Evolutionary conservation across 2,888 invertebrate species (phyloP), one percentile per base, ranked within the genome.

Genomic region (Lithophane semibrunnea): DNA sequence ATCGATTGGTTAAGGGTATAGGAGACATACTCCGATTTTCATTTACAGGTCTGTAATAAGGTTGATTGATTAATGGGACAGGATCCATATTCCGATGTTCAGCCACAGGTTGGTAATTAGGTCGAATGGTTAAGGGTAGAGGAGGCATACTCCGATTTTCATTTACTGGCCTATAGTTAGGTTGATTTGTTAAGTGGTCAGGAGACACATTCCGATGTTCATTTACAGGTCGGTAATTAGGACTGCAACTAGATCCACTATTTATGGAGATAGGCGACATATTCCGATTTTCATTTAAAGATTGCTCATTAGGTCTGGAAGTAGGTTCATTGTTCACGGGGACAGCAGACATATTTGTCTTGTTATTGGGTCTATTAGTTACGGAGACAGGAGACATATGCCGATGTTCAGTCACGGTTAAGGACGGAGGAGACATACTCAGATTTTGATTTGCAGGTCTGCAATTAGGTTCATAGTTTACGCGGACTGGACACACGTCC

Each of bases 141-240:
- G n/a, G 18, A 42, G 49, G 18, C 7, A n/a, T 12, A 37, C 29
- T 47, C 16, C 8, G 47, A 18, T n/a, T 49, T 72, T 72, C 72
- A 52, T 10, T 18, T 56, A 52, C 52, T 52, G 52, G 52, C 0
- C 12, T n/a, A 12, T 56, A n/a, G 52, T 18, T 9, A 52, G 77
- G 21, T 10, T 21, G 10, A 21, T 52, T 44, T 24, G 12, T n/a
- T 47, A 37, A 5, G n/a, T 7, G 21, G 4, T 7, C 18, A 74
- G 47, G 16, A 21, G 24, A 13, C 42, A 29, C 12, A 13, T 64
- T 47, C 0, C 16, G 16, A 47, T 54, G 0, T 44, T 54, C 54
- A 73, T 44, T 73, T 4, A 73, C 42, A 44, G 52, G 42, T 72
- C 9, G 12, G 37, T 18, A 18, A 72, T 37, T 10, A 24, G 65